A percentile compares a stretch with the other conserved stretches of the same genome.
These are phyloP conservation scores for Schizothorax lantsangensis DNA, from an alignment of 2,797 vertebrate genomes.

Conservation along the genomic window DNA sequence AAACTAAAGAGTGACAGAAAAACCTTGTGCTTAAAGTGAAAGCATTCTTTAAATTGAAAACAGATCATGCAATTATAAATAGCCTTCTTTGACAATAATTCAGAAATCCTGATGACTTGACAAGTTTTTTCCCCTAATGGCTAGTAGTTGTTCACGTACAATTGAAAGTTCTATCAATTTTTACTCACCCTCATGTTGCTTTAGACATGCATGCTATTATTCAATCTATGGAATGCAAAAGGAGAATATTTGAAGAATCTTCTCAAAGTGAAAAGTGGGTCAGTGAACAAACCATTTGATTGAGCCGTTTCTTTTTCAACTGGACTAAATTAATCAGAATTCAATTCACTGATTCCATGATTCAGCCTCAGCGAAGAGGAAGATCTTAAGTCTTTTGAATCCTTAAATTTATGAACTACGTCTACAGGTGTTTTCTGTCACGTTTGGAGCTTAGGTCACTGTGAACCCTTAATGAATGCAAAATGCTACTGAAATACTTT, in stretches of 20 bases:
- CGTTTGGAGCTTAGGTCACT: neutral
- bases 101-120: neutral
- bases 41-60: constrained; percentile 11
- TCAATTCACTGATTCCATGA: neutral
- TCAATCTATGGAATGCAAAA: neutral
- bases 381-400: neutral
- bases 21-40: constrained; percentile 51
- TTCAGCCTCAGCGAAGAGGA: neutral
- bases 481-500: neutral
- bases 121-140: neutral
- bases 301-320: neutral
- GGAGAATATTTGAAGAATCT: neutral
- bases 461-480: neutral
- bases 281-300: neutral
- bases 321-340: neutral
- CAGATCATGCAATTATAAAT: neutral
- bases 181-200: neutral
- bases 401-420: neutral
- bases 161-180: neutral
- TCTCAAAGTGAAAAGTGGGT: neutral
- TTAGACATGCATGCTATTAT: neutral
- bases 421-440: neutral
- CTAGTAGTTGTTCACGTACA: neutral
- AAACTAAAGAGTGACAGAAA: constrained; percentile 51
- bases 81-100: neutral